Evolutionary conservation across 1,140 invertebrate genomes (phyloP).

Genomic region (Philopotamus ludificatus): DNA sequence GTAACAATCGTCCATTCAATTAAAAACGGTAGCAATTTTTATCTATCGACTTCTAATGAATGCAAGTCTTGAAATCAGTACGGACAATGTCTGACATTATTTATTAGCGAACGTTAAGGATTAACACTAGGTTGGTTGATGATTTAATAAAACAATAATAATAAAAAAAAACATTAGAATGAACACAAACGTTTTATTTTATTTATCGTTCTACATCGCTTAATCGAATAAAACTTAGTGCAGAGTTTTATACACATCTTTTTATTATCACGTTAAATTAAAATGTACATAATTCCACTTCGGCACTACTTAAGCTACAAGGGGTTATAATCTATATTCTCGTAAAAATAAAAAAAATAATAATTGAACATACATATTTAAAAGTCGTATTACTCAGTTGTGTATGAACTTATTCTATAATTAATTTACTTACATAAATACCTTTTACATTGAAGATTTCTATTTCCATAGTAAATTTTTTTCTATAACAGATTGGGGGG

Average conservation of each 20-base stretch:
- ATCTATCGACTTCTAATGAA: constrained; percentile 34
- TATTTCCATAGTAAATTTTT: constrained; percentile 8
- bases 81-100: constrained; percentile 40
- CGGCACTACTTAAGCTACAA: too few species aligned
- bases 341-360: background rate
- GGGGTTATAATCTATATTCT: constrained; percentile 1
- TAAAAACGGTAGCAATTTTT: too few species aligned
- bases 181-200: constrained; percentile 24
- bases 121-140: constrained; percentile 40
- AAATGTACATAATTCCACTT: too few species aligned
- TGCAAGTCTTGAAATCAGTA: constrained; percentile 38
- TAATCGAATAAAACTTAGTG: too few species aligned
- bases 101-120: constrained; percentile 36
- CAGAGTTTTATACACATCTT: too few species aligned
- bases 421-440: constrained; percentile 19
- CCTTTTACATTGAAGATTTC: constrained; percentile 20
- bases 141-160: constrained; percentile 34
- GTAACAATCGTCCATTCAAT: too few species aligned
- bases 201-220: constrained; percentile 23
- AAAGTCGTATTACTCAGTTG: constrained; percentile 1
- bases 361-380: background rate
- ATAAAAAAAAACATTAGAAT: constrained; percentile 38
- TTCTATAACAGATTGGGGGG: background rate
- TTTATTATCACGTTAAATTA: too few species aligned
- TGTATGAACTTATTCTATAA: constrained; percentile 4